Base-by-base conservation (phyloP, 2,888 invertebrate genomes). In the Argynnis bischoffii region DNA sequence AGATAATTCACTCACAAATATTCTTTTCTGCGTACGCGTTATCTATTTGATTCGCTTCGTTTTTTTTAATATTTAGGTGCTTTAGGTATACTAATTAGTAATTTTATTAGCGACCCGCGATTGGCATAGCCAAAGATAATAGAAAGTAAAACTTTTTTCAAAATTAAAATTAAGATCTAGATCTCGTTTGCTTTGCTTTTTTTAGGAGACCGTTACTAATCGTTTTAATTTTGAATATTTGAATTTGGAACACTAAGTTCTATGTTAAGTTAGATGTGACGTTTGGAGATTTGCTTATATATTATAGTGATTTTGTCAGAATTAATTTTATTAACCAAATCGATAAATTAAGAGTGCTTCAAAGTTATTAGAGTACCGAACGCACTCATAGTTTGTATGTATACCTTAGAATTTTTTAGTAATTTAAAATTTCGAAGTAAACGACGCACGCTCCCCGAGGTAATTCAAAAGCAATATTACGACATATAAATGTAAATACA, bases 401-500 rank as follows among this genome's bases (percentile, higher is more conserved):
- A 84, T 81, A 81, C 86, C 82, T 80, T 87, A 90, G 90, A 90
- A 85, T 84, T 88, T 88, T 89, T 84, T 87, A 89, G 83, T 89
- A 83, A 90, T 86, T 89, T 86, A 69, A 72, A 88, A 80, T 85
- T 86, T 86, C 82, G 78, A 87, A 84, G 81, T 86, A 83, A 78
- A 87, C 78, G 85, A 87, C 82, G 90, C 91, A 91, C 91, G 89
- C 90, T 89, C 92, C 92, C 91, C 91, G 87, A 88, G 84, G 87
- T 89, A 90, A 92, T 85, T 89, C 86, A 89, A 91, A 92, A 92
- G 92, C 92, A 92, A 92, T 92, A 92, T 85, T 90, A 91, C 86
- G 92, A 92, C 90, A 92, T 91, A 92, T 91, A 92, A 89, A 86
- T 90, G 90, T 92, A 91, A 87, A 92, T 92, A 92, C 88, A 91